A percentile compares a stretch with the other conserved stretches of the same genome.
Evolutionary conservation across 2,113 vertebrate genomes (phyloP).

Genomic region (Fregetta grallaria): DNA sequence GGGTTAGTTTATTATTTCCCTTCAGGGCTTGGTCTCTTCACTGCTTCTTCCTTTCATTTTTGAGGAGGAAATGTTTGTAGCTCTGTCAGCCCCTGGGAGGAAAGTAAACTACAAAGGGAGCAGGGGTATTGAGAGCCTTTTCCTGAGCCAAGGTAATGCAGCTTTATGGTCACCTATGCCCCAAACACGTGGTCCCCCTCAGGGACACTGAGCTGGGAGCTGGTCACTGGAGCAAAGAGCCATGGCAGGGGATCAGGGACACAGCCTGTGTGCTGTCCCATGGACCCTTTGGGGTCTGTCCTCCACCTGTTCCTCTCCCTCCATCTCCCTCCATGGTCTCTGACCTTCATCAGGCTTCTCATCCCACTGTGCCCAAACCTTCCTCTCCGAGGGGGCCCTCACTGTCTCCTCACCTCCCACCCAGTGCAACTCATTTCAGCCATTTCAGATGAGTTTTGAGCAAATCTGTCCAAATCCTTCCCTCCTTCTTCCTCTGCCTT

Average conservation of each 20-base stretch:
- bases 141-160: neutral
- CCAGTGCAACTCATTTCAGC: neutral
- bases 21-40: neutral
- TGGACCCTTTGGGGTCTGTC: accelerated
- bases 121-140: neutral
- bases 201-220: neutral
- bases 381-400: neutral
- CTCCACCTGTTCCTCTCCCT: neutral
- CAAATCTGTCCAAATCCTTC: neutral
- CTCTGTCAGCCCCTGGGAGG: neutral
- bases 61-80: constrained; percentile 31
- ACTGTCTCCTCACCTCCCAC: neutral
- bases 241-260: neutral
- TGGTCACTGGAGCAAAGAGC: neutral
- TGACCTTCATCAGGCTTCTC: neutral
- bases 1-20: constrained; percentile 41
- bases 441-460: neutral
- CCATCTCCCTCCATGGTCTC: neutral
- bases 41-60: constrained; percentile 26
- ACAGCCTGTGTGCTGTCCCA: neutral
- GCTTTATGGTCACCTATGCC: neutral
- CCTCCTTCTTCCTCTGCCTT: neutral
- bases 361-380: neutral
- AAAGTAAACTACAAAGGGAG: constrained; percentile 18
- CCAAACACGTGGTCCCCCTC: neutral